A percentile compares a stretch with the other conserved stretches of the same genome.
phyloP scores from a whole-genome alignment of 2,113 vertebrate species.

The Aegithalos caudatus region DNA sequence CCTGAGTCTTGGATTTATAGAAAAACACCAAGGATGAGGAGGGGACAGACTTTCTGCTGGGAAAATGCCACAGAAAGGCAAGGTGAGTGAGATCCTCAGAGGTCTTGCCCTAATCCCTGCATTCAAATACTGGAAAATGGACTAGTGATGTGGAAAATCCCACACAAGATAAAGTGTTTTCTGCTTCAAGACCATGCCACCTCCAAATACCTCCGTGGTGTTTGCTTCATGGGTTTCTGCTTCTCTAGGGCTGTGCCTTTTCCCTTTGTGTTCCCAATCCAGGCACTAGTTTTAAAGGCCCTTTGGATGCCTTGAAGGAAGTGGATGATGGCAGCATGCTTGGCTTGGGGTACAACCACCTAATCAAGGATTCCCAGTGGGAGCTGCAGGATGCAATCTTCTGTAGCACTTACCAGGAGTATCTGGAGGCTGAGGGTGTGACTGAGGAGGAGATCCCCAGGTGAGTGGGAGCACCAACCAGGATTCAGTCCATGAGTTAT shows the following conservation, averaged over 20 bases:
- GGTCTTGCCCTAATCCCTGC: not conserved
- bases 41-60: not conserved
- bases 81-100: not conserved
- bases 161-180: not conserved
- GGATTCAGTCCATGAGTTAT: not conserved
- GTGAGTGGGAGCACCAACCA: slow-evolving; percentile 15
- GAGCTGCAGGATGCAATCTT: slow-evolving; percentile 67
- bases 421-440: not conserved
- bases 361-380: slow-evolving; percentile 72
- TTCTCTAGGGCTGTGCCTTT: not conserved
- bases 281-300: slow-evolving; percentile 71
- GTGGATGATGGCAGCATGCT: slow-evolving; percentile 57
- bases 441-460: slow-evolving; percentile 50
- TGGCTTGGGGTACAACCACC: slow-evolving; percentile 74
- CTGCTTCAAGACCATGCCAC: not conserved
- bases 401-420: slow-evolving; percentile 24
- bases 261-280: not conserved
- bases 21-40: not conserved
- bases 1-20: not conserved
- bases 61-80: not conserved
- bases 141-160: not conserved
- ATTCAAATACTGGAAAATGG: not conserved
- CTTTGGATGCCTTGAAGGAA: slow-evolving; percentile 69
- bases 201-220: not conserved
- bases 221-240: not conserved